Base-by-base conservation (phyloP, 2,113 vertebrate species). In the Orycteropus afer region DNA sequence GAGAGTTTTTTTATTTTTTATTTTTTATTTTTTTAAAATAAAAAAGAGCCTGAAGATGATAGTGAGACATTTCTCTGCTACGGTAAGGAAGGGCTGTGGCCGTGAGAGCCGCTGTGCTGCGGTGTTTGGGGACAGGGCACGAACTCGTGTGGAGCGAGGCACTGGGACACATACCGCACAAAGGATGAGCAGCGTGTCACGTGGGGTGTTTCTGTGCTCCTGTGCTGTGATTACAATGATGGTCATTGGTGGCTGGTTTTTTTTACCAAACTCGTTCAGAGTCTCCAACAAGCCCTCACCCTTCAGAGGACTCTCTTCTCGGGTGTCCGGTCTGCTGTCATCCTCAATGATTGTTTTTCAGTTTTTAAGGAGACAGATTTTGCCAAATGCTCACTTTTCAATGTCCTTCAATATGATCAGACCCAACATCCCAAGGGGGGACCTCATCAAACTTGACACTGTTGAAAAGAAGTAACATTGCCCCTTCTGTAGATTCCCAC, bases 341-440 rank as follows among this genome's bases (percentile, higher is more conserved):
- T 55, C 78, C 2, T 79, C 29, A 8, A 5, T 4, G 18, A 10
- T 69, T 40, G 20, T 55, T 55, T 81, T 55, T 55, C 51, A 2
- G 5, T 15, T 40, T 67, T 32, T 25, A 22, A 65, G 32, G 13
- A n/a, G 22, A 15, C 42, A 11, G 0, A 42, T 57, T 74, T 18
- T 7, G 8, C 65, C 77, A 18, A 18, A 0, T 18, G 22, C 45
- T 45, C 23, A 4, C 2, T 59, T 20, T 25, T 45, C 18, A 4
- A 3, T 5, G 80, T 25, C 42, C 47, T n/a, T 22, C 37, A 32
- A 4, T 23, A 0, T 14, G 59, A n/a, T 5, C 0, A 14, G 15
- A 40, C 7, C 6, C 2, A 2, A 2, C 20, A 1, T 4, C 1
- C 0, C 8, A 5, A 37, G 32, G 32, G 0, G 6, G 4, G 2